Conservation (phyloP, 2,888 invertebrate species). For the Meloe dianella region DNA sequence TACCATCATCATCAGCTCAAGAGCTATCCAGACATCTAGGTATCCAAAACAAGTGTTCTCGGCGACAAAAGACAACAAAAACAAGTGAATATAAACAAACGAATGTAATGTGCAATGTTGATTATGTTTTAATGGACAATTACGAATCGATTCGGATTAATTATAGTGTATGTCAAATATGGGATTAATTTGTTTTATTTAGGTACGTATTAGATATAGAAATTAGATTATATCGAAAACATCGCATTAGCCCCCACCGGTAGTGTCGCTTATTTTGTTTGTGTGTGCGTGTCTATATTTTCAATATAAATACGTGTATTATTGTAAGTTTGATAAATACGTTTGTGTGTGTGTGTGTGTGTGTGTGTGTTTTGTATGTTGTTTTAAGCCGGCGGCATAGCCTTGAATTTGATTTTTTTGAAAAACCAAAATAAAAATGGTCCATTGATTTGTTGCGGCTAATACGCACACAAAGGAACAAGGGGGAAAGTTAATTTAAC, state of each 20-base stretch:
- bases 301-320: neutral
- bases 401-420: slow-evolving; percentile 39
- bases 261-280: neutral
- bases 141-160: slow-evolving; percentile 30
- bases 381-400: slow-evolving; percentile 44
- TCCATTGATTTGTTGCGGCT: slow-evolving; percentile 40
- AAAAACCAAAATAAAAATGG: neutral
- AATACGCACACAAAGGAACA: slow-evolving; percentile 15
- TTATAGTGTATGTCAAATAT: slow-evolving; percentile 36
- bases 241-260: neutral
- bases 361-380: slow-evolving; percentile 22
- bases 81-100: slow-evolving; percentile 40
- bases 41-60: slow-evolving; percentile 57
- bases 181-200: slow-evolving; percentile 33
- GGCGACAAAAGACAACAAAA: slow-evolving; percentile 33
- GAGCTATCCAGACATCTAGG: slow-evolving; percentile 52
- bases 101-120: slow-evolving; percentile 38
- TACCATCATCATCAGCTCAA: slow-evolving; percentile 30
- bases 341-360: slow-evolving; percentile 19
- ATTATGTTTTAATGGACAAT: slow-evolving; percentile 29
- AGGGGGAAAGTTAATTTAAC: slow-evolving; percentile 18
- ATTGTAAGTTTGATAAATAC: neutral
- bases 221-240: slow-evolving; percentile 1
- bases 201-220: slow-evolving; percentile 40
- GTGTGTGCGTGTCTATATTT: slow-evolving; percentile 2